phyloP scores from a whole-genome alignment of 2,888 invertebrate species.

The Rhogogaster chlorosoma region DNA sequence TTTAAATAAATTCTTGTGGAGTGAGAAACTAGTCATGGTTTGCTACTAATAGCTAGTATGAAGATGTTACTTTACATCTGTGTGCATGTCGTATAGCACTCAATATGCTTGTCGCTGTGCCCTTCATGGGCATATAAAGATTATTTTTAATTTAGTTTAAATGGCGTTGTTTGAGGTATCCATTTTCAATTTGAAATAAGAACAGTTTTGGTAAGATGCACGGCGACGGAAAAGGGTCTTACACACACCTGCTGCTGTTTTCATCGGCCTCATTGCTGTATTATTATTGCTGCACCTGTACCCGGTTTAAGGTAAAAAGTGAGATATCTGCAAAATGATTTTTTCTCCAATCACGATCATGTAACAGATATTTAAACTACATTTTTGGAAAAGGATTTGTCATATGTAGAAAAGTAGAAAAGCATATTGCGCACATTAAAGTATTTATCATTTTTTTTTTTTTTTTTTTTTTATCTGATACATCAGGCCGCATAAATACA shows the following conservation, averaged over 20 bases:
- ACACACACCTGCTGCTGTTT: slow-evolving; percentile 75
- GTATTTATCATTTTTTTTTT: not conserved
- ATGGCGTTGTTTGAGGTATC: not conserved
- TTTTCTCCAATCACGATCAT: not conserved
- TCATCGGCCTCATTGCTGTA: slow-evolving; percentile 75
- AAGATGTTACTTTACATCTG: not conserved
- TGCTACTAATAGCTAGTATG: not conserved
- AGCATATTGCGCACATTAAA: slow-evolving; percentile 12
- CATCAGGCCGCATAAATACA: not conserved
- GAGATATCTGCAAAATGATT: slow-evolving; percentile 56
- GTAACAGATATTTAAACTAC: not conserved
- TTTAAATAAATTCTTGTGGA: not conserved
- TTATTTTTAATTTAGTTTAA: not conserved
- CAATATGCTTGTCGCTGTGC: slow-evolving; percentile 24
- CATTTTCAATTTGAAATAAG: slow-evolving; percentile 72
- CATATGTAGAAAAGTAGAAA: not conserved
- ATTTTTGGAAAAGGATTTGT: not conserved
- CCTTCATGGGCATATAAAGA: not conserved
- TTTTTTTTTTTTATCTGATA: not conserved
- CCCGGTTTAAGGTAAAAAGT: slow-evolving; percentile 74
- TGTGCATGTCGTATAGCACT: not conserved
- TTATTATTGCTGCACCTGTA: slow-evolving; percentile 72
- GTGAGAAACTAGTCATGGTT: slow-evolving; percentile 9
- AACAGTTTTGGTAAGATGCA: slow-evolving; percentile 74
- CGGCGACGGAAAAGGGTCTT: slow-evolving; percentile 73